Evolutionary conservation across 2,113 vertebrate species (phyloP).

Genomic region (Furnarius figulus): DNA sequence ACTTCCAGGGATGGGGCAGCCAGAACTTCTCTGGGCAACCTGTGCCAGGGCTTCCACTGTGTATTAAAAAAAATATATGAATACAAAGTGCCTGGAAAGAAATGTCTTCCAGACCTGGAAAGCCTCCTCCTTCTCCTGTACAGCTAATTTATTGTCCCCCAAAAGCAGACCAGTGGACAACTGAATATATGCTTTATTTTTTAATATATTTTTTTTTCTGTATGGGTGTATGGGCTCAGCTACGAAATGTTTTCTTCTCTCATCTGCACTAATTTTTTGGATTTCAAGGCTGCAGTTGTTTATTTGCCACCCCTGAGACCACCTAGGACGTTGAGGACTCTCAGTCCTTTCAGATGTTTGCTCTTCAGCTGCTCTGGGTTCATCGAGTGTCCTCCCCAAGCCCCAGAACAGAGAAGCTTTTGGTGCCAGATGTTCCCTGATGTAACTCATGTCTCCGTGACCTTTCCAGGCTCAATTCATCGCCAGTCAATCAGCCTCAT

Average conservation of each 20-base stretch:
- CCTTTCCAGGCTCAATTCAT: background rate
- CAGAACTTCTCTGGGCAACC: rapidly evolving
- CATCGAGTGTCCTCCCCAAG: background rate
- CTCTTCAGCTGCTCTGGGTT: background rate
- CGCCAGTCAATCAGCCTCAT: background rate
- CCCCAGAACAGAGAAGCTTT: background rate
- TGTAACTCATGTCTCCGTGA: background rate
- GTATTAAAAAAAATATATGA: background rate
- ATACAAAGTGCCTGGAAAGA: background rate
- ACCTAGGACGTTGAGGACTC: background rate
- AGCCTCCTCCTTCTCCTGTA: background rate
- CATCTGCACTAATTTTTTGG: background rate
- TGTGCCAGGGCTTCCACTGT: background rate
- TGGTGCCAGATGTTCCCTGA: background rate
- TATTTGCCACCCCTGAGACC: background rate
- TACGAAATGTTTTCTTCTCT: background rate
- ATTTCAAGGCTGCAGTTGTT: background rate
- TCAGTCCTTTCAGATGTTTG: background rate
- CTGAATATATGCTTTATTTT: background rate
- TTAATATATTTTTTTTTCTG: background rate
- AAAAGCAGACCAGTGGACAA: background rate
- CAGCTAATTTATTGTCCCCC: background rate
- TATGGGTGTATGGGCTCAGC: background rate
- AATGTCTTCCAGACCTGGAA: background rate
- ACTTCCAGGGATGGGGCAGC: background rate